These are phyloP conservation scores for Sylvilagus floridanus DNA, from an alignment of 2,797 vertebrate genomes.

Conservation along the genomic window DNA sequence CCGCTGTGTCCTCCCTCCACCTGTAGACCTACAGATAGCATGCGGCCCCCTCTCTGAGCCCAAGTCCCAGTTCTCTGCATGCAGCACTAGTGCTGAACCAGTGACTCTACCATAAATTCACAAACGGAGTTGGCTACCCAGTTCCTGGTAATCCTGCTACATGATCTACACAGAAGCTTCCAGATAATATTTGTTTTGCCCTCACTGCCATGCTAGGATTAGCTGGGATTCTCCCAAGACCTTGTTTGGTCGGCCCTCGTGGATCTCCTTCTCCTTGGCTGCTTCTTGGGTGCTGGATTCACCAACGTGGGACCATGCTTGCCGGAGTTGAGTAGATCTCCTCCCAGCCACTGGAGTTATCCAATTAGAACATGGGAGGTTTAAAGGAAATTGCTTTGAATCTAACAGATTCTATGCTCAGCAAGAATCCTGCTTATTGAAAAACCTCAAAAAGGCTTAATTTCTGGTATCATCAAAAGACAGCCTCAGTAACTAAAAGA, in stretches of 20 bases:
- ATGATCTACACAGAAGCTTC: fast-evolving
- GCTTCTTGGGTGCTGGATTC: not conserved
- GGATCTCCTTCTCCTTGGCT: too few species aligned
- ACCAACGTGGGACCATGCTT: not conserved
- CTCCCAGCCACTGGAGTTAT: not conserved
- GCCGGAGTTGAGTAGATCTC: not conserved
- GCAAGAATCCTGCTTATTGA: slow-evolving; percentile 75
- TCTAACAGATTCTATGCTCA: slow-evolving; percentile 62
- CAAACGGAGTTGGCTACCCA: fast-evolving
- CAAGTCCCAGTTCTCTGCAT: too few species aligned
- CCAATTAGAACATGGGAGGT: not conserved
- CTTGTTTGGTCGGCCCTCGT: fast-evolving
- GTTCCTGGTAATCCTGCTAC: fast-evolving
- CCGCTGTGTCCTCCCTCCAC: too few species aligned
- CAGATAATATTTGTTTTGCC: not conserved
- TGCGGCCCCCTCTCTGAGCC: too few species aligned
- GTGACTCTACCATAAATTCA: too few species aligned
- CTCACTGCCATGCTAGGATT: too few species aligned
- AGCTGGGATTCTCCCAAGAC: not conserved
- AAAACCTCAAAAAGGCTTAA: slow-evolving; percentile 80
- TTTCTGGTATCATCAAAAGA: slow-evolving; percentile 76
- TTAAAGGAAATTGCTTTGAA: not conserved
- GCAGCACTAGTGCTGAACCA: too few species aligned
- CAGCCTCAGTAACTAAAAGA: slow-evolving; percentile 78
- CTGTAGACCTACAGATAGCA: too few species aligned